These are phyloP conservation scores for Gambelia wislizenii DNA, from an alignment of 2,797 vertebrate species.

Conservation along the genomic window DNA sequence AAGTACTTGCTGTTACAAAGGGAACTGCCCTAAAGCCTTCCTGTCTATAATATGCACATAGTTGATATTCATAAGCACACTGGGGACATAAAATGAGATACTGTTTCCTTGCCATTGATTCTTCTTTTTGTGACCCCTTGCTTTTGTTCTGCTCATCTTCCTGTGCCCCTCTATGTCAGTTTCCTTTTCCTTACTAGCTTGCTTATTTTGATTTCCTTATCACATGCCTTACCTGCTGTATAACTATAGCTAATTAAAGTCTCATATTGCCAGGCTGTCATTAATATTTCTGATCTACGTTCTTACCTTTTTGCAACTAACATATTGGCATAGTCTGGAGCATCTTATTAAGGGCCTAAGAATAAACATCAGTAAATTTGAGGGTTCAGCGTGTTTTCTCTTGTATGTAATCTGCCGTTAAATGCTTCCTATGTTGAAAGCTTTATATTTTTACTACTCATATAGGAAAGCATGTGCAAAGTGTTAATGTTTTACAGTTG, in stretches of 20 bases:
- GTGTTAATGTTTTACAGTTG: conserved; percentile 24
- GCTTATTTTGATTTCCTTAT: not conserved
- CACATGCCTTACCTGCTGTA: not conserved
- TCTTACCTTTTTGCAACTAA: conserved; percentile 37
- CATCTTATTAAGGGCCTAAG: conserved; percentile 48
- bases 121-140: not conserved
- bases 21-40: not conserved
- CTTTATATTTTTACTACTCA: not conserved
- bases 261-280: not conserved
- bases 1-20: not conserved
- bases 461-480: conserved; percentile 26
- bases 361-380: conserved; percentile 38
- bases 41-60: not conserved
- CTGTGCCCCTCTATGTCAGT: conserved; percentile 32
- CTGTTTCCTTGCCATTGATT: conserved; percentile 49
- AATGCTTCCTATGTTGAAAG: not conserved
- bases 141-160: conserved; percentile 25
- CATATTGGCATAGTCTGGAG: conserved; percentile 37
- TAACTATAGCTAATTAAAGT: conserved; percentile 8
- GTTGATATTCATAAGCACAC: not conserved
- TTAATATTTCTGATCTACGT: conserved; percentile 45
- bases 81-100: conserved; percentile 35
- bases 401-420: not conserved
- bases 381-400: not conserved
- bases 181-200: conserved; percentile 16